These are phyloP conservation scores for Castor canadensis DNA, from an alignment of 2,113 vertebrate genomes.

Conservation along the genomic window DNA sequence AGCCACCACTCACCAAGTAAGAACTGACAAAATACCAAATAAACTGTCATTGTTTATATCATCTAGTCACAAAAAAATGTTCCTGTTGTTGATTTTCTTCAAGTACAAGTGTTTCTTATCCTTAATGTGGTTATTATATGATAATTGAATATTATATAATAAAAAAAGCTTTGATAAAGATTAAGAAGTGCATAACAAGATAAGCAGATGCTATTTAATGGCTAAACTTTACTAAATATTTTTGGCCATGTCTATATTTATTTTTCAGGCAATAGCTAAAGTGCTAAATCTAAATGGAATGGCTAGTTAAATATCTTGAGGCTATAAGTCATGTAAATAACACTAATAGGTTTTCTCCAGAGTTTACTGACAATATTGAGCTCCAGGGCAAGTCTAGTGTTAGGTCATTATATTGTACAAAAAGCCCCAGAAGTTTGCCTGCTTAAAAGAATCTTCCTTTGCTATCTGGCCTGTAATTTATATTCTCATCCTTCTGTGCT, in stretches of 20 bases:
- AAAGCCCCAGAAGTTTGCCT: conserved; percentile 38
- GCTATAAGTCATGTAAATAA: conserved; percentile 81
- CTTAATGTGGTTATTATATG: conserved; percentile 78
- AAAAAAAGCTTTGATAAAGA: conserved; percentile 80
- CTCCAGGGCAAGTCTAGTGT: conserved; percentile 58
- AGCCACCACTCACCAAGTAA: conserved; percentile 30
- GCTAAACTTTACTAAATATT: conserved; percentile 84
- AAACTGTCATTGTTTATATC: not conserved
- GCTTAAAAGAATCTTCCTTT: conserved; percentile 44
- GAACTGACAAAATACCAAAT: not conserved
- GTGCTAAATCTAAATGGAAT: conserved; percentile 86
- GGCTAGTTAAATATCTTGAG: conserved; percentile 85
- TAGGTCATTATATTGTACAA: conserved; percentile 59
- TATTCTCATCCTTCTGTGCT: not conserved
- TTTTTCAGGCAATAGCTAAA: conserved; percentile 83
- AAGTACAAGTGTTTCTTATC: conserved; percentile 61
- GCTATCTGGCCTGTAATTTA: conserved; percentile 25
- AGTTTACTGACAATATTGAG: conserved; percentile 73
- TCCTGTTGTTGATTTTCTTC: conserved; percentile 35
- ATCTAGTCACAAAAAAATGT: not conserved
- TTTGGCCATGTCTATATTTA: conserved; percentile 85
- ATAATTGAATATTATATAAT: conserved; percentile 81
- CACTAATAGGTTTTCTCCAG: conserved; percentile 81
- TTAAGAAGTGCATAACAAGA: conserved; percentile 80
- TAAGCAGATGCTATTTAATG: conserved; percentile 81